Evolutionary conservation across 2,113 vertebrate species (phyloP), one percentile per base, ranked within the genome.

Genomic region (Furnarius figulus): DNA sequence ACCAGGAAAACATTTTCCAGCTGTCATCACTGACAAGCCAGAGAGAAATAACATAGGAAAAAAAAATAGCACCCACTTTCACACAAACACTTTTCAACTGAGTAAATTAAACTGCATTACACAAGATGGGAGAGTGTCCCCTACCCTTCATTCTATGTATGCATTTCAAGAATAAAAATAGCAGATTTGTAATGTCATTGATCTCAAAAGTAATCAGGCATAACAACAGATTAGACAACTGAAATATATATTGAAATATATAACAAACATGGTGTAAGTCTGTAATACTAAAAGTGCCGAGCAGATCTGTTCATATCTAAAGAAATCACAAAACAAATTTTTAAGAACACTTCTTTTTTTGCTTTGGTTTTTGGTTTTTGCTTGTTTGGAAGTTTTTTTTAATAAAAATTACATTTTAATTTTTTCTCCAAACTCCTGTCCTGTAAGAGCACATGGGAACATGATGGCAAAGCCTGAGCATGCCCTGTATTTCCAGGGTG

Each of bases 301-400:
- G 63, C 61, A 77, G 8, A 52, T 58, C 22, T 78, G 10, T 63
- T 40, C 12, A 14, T 50, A 71, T n/a, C 11, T 55, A 81, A 73
- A 77, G 37, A 83, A 52, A 77, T 53, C 14, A 42, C 12, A 55
- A 9, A 6, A 59, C 2, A 53, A 33, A 12, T 46, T 42, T 73
- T 74, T 65, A 87, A 33, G 27, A 35, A 35, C 2, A 10, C 0
- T 12, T 27, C 44, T 47, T 47, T 78, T 18, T 5, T 37, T 24
- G 2, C 11, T 61, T 30, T 67, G 12, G 2, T 19, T 50, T 49
- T 50, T 0, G 1, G 0, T 21, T 27, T 19, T 21, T 47, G 27
- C 17, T 18, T 46, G 50, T 39, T 31, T 30, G 52, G 40, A 8
- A 11, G 18, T 11, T 33, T 59, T 83, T 74, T 40, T 14, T 3